Conservation (phyloP, 1,140 invertebrate species). For the Monochamus saltuarius region DNA sequence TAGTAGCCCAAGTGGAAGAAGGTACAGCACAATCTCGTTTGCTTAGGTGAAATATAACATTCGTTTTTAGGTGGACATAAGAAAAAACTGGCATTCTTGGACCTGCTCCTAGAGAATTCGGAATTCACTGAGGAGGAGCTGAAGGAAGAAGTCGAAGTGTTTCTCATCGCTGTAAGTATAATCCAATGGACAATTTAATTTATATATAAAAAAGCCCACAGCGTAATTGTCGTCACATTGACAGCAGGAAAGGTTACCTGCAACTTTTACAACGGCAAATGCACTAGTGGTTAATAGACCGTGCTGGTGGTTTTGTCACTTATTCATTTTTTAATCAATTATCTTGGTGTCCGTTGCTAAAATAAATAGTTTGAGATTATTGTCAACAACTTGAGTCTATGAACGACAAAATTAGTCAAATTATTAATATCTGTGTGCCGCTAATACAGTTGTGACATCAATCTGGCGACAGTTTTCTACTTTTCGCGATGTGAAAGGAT, state of each 20-base stretch:
- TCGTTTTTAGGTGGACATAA: background rate
- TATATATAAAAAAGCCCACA: background rate
- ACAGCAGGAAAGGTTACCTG: background rate
- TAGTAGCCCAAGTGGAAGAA: no score
- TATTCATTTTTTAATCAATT: no score
- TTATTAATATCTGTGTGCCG: no score
- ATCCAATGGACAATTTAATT: background rate
- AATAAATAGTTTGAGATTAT: background rate
- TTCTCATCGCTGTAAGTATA: constrained; percentile 17
- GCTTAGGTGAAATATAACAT: no score
- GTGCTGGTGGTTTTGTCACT: no score
- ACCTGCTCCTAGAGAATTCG: constrained; percentile 19
- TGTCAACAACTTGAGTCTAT: constrained; percentile 36
- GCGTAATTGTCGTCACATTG: background rate
- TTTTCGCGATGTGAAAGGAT: no score
- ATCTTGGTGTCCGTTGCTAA: background rate
- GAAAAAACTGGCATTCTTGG: constrained; percentile 14
- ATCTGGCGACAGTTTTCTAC: no score
- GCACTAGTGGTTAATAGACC: no score
- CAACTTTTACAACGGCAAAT: no score
- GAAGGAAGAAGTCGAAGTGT: constrained; percentile 10
- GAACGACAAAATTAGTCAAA: constrained; percentile 47
- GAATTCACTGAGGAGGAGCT: constrained; percentile 12
- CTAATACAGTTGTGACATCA: no score
- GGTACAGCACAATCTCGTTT: no score